These are phyloP conservation scores for Lasioglossum oenotherae DNA, from an alignment of 2,888 invertebrate species.

Conservation along the genomic window DNA sequence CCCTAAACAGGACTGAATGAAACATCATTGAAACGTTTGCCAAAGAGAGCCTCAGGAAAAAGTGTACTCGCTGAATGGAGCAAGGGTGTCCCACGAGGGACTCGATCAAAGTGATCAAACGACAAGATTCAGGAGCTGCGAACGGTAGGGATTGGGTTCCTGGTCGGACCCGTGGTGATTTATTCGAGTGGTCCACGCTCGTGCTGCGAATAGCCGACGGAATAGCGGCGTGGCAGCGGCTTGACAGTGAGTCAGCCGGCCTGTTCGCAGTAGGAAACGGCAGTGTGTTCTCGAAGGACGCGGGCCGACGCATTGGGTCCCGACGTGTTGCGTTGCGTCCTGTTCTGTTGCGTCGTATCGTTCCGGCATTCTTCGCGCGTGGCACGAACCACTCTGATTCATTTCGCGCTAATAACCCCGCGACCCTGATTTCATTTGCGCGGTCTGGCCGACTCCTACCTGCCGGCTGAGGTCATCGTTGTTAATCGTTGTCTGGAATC, in stretches of 20 bases:
- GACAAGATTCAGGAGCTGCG: conserved; percentile 34
- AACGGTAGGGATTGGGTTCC: conserved; percentile 22
- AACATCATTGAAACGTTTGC: neutral
- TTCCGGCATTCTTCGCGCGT: conserved; percentile 64
- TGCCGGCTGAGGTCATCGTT: neutral
- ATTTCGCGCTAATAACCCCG: conserved; percentile 76
- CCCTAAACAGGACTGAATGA: neutral
- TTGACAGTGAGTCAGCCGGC: conserved; percentile 69
- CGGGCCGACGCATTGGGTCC: conserved; percentile 9
- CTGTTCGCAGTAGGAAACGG: conserved; percentile 74
- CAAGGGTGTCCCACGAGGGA: conserved; percentile 5
- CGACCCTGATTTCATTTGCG: conserved; percentile 66
- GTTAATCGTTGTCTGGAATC: neutral
- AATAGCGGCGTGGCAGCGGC: conserved; percentile 73
- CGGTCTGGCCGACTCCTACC: neutral
- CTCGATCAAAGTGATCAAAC: conserved; percentile 21
- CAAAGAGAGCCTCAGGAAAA: neutral
- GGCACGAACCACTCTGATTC: conserved; percentile 71
- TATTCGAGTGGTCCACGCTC: conserved; percentile 68
- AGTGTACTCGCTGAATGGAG: neutral
- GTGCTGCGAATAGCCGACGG: conserved; percentile 76
- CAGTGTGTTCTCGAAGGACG: conserved; percentile 74
- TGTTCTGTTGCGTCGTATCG: conserved; percentile 9
- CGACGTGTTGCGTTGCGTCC: conserved; percentile 21
- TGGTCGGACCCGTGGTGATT: conserved; percentile 55